Evolutionary conservation across 1,140 invertebrate genomes (phyloP).

Genomic region (Mactra quadrangularis): DNA sequence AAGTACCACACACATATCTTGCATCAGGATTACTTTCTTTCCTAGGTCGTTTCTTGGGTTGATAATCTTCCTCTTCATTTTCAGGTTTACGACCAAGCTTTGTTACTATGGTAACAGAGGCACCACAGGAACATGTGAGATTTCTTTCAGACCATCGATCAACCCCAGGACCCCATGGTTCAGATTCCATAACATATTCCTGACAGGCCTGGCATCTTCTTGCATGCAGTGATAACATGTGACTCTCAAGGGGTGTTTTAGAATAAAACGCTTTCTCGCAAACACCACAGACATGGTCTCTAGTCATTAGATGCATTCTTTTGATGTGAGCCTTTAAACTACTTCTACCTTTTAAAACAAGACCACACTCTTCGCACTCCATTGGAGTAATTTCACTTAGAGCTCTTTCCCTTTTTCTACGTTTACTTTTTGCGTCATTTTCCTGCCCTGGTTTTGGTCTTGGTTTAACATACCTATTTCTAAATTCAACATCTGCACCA

Average conservation of each 20-base stretch:
- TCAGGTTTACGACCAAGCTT: slow-evolving; percentile 5
- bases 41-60: background rate
- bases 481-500: background rate
- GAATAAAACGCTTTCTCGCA: slow-evolving; percentile 27
- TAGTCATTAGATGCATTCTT: slow-evolving; percentile 21
- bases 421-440: background rate
- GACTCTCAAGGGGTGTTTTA: slow-evolving; percentile 17
- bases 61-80: background rate
- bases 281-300: slow-evolving; percentile 3
- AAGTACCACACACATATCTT: slow-evolving; percentile 33
- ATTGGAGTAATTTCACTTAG: slow-evolving; percentile 10
- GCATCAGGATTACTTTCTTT: background rate
- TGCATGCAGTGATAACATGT: slow-evolving; percentile 23
- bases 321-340: slow-evolving; percentile 20
- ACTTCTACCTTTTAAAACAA: background rate
- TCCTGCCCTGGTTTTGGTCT: background rate
- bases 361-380: slow-evolving; percentile 29
- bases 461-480: background rate
- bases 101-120: slow-evolving; percentile 24
- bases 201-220: slow-evolving; percentile 26
- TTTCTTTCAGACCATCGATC: background rate
- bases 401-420: background rate
- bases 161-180: slow-evolving; percentile 13
- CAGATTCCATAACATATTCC: slow-evolving; percentile 34
- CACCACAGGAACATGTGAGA: slow-evolving; percentile 31